Conservation (phyloP, 2,113 vertebrate genomes). For the Odocoileus virginianus region DNA sequence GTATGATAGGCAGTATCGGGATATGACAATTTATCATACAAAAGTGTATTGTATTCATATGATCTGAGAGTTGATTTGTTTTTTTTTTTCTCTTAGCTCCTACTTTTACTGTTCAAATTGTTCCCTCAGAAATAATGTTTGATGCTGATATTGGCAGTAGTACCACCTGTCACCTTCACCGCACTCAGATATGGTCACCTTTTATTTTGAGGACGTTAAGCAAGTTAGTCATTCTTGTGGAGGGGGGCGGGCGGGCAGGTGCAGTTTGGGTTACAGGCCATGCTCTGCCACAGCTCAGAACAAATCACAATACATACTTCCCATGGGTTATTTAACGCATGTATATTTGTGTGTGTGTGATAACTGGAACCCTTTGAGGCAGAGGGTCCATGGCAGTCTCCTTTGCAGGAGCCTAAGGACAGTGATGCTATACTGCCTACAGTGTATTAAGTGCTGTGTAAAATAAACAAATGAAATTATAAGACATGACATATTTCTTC, state of each 20-base stretch:
- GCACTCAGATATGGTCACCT: background rate
- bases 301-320: background rate
- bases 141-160: background rate
- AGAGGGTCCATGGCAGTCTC: background rate
- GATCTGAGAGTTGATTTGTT: background rate
- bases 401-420: background rate
- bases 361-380: background rate
- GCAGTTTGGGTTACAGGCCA: background rate
- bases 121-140: background rate
- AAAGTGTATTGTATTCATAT: background rate
- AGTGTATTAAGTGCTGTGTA: background rate
- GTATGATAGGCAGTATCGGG: background rate
- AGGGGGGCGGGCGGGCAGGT: too few species aligned
- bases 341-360: background rate
- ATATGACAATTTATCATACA: background rate
- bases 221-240: background rate
- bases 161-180: background rate
- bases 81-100: background rate
- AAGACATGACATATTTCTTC: background rate
- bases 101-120: background rate
- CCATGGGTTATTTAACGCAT: background rate
- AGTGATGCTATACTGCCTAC: background rate
- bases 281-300: background rate
- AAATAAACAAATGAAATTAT: background rate
- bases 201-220: background rate